Base-by-base conservation (phyloP, 2,888 invertebrate species). In the Suillia variegata region DNA sequence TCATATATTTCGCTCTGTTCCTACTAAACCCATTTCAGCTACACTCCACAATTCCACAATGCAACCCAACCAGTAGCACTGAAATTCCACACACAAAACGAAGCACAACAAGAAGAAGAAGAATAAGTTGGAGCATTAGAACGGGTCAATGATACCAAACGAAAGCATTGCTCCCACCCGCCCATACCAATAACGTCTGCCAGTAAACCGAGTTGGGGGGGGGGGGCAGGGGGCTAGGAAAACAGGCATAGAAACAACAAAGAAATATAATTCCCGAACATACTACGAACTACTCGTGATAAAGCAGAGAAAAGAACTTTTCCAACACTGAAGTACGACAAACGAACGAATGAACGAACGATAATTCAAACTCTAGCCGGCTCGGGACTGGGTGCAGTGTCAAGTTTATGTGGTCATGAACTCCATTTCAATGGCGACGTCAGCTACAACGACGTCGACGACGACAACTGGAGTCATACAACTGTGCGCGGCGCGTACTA, bases 401-500 rank as follows among this genome's bases (percentile, higher is more conserved):
- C 75, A 75, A 75, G 75, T 76, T 76, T 77, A 75, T 73, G 69
- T 73, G 73, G 70, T 73, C 75, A 71, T 74, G 76, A 77, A 77
- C 75, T 76, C 70, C 68, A 75, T 63, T 59, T 63, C 59, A 63
- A 65, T 62, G 61, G 59, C 59, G 58, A 38, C 26, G 20, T 42
- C 33, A 48, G 42, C 31, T 15, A 51, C 50, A 53, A 45, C 22
- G 45, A 24, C 54, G 31, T 5, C 5, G 12, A 5, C 31, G 31
- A 38, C 38, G 38, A n/a, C 38, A 38, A 12, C 31, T 5, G 6
- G n/a, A n/a, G n/a, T n/a, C n/a, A n/a, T n/a, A n/a, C n/a, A n/a
- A n/a, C n/a, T n/a, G n/a, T n/a, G n/a, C n/a, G n/a, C n/a, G n/a
- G n/a, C n/a, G n/a, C n/a, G n/a, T n/a, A n/a, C n/a, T n/a, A n/a